Evolutionary conservation across 2,113 vertebrate genomes (phyloP).

Genomic region (Smithornis capensis): DNA sequence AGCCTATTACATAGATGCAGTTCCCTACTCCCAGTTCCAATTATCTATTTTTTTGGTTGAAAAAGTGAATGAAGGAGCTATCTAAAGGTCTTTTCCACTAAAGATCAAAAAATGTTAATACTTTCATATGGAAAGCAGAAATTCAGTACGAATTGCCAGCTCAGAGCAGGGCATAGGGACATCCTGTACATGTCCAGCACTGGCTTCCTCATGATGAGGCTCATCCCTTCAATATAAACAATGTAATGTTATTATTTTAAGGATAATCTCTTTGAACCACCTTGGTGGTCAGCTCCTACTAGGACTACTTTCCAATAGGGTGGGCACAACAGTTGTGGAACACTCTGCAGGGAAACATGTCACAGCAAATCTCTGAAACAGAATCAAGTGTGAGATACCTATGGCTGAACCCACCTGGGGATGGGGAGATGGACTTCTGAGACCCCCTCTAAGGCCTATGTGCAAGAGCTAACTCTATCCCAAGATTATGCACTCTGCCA

Average conservation of each 20-base stretch:
- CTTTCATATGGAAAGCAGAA: not conserved
- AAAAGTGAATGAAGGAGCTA: not conserved
- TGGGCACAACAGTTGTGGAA: not conserved
- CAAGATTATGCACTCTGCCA: not conserved
- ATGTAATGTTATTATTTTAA: not conserved
- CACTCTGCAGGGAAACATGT: not conserved
- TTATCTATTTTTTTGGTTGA: not conserved
- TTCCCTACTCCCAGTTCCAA: not conserved
- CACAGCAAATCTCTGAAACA: not conserved
- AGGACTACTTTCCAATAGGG: not conserved
- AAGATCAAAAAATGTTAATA: not conserved
- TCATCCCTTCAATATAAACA: not conserved
- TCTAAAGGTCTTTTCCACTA: not conserved
- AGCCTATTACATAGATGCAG: not conserved
- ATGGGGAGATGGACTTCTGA: not conserved
- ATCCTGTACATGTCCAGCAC: not conserved
- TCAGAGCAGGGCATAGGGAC: not conserved
- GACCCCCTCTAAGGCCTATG: not conserved
- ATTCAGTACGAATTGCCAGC: not conserved
- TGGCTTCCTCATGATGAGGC: not conserved
- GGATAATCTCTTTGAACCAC: not conserved
- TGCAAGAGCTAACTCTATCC: not conserved
- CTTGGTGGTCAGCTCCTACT: not conserved
- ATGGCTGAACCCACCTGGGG: not conserved
- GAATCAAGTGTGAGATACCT: fast-evolving